Conservation (phyloP, 2,888 invertebrate genomes). For the Eremobia ochroleuca region DNA sequence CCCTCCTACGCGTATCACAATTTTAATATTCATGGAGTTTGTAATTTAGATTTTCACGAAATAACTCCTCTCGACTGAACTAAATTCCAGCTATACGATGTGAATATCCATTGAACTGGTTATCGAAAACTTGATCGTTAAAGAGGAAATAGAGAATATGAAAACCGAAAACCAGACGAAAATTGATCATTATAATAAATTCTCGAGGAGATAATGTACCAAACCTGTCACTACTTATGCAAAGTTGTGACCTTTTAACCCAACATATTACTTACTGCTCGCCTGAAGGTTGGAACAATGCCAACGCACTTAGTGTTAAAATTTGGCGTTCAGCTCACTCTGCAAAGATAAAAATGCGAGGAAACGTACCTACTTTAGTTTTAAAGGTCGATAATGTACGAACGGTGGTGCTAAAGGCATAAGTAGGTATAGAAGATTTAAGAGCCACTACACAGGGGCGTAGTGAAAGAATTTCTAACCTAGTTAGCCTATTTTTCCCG, state of each 20-base stretch:
- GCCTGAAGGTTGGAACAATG: constrained; percentile 56
- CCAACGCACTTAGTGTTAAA: constrained; percentile 65
- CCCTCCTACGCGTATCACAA: not conserved
- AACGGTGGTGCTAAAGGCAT: constrained; percentile 28
- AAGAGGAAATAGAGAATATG: constrained; percentile 33
- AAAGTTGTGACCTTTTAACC: constrained; percentile 60
- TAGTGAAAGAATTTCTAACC: constrained; percentile 54
- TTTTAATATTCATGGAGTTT: constrained; percentile 21
- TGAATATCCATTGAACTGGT: not conserved
- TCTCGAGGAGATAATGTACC: constrained; percentile 43
- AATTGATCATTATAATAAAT: constrained; percentile 48
- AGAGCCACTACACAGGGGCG: constrained; percentile 44
- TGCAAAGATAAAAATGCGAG: constrained; percentile 58
- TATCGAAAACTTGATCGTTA: constrained; percentile 7
- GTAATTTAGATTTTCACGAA: constrained; percentile 10
- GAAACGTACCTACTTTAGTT: constrained; percentile 56
- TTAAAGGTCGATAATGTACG: constrained; percentile 55
- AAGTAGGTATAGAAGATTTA: constrained; percentile 50
- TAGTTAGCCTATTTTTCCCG: constrained; percentile 58
- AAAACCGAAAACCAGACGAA: constrained; percentile 26
- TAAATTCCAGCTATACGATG: constrained; percentile 4
- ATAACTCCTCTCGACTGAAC: not conserved
- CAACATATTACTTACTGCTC: constrained; percentile 60
- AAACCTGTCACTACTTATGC: constrained; percentile 61
- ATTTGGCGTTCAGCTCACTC: constrained; percentile 57